Base-by-base conservation (phyloP, 2,113 vertebrate species). In the Myotis lucifugus region DNA sequence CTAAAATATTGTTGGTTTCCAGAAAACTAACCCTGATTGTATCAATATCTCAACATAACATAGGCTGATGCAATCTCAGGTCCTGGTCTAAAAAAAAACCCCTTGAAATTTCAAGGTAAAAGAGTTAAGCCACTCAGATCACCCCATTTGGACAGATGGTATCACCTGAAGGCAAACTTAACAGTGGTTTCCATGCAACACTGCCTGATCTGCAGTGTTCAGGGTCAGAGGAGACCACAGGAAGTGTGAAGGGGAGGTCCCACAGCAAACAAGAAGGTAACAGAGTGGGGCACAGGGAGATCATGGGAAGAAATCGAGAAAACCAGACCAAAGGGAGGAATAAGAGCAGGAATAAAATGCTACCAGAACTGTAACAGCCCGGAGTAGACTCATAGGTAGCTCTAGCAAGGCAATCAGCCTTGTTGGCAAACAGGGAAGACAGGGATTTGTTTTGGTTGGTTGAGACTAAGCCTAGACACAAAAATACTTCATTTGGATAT, bases 1-100 rank as follows among this genome's bases (percentile, higher is more conserved):
- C 81, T 69, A 69, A 96, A 95, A 69, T 90, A 69, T 27, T 87
- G 19, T 40, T 67, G 10, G 8, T 93, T 93, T 94, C 40, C 46
- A 34, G 37, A 85, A 88, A 50, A 56, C 11, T 61, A 73, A 93
- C 46, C 1, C 17, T 90, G 46, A 56, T 81, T 93, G 61, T 76
- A 91, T 72, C 29, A 61, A 46, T 88, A 83, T 42, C 40, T 94
- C 52, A 54, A 54, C 12, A 73, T 52, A 90, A 66, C 18, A 85
- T 25, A 25, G 66, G 82, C 52, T 85, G 14, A 72, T 69, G 76
- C 4, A 83, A 69, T 79, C 81, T 96, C 69, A 83, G 64, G 23
- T 91, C 11, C 37, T 95, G 37, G 40, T 67, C 23, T 82, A 34
- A 88, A 40, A 94, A 69, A 5, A 54, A 56, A 25, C 12, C 25